These are phyloP conservation scores for Myotis yumanensis DNA, from an alignment of 2,113 vertebrate species.

Conservation along the genomic window DNA sequence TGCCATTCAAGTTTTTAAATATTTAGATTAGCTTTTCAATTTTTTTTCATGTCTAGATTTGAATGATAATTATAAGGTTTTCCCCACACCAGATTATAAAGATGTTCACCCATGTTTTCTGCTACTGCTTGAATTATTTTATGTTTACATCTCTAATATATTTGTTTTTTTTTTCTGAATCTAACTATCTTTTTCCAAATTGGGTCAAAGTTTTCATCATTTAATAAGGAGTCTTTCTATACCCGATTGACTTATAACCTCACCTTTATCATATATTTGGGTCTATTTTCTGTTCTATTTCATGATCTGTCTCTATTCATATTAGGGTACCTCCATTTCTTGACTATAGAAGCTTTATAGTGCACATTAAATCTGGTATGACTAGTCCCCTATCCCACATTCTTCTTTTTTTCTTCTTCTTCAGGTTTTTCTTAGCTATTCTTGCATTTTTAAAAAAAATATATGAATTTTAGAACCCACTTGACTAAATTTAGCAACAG, in stretches of 20 bases:
- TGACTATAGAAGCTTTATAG: background rate
- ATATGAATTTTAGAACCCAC: constrained; percentile 31
- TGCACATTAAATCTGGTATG: background rate
- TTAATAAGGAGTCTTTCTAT: background rate
- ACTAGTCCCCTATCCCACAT: background rate
- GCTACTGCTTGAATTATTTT: background rate
- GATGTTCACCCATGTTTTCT: background rate
- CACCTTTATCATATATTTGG: background rate
- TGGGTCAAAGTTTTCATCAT: background rate
- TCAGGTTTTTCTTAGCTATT: background rate
- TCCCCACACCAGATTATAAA: background rate
- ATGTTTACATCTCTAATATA: background rate
- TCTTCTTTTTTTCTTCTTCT: background rate
- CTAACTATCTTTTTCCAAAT: background rate
- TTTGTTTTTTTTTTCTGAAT: constrained; percentile 9
- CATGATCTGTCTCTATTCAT: background rate
- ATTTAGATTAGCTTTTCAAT: background rate
- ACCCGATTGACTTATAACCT: background rate
- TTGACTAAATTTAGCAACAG: background rate
- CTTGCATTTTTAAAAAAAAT: background rate
- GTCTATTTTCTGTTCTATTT: background rate
- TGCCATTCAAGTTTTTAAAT: background rate
- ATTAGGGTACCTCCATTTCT: background rate
- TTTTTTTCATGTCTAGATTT: background rate
- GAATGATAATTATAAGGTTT: background rate